A percentile compares a stretch with the other conserved stretches of the same genome.
Evolutionary conservation across 2,797 vertebrate genomes (phyloP).

Genomic region (Gymnoscopelus braueri): DNA sequence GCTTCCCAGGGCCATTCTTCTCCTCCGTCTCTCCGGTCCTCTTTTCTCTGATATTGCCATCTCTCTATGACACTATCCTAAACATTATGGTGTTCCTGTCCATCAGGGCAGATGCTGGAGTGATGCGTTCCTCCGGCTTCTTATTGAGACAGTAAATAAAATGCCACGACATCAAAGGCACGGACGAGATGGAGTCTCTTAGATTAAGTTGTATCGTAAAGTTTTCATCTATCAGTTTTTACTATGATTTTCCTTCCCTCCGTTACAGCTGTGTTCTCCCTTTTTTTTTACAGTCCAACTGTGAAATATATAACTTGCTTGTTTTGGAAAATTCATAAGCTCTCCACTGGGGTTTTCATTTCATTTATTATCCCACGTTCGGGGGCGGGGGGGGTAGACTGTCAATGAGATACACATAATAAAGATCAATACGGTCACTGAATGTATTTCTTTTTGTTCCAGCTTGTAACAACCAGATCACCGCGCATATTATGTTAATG

Average conservation of each 20-base stretch:
- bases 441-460: conserved; percentile 10
- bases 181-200: not conserved
- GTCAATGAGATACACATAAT: not conserved
- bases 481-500: not conserved
- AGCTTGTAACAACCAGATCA: not conserved
- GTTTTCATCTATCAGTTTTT: conserved; percentile 3
- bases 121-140: not conserved
- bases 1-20: not conserved
- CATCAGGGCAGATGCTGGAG: conserved; percentile 12
- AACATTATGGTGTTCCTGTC: conserved; percentile 8
- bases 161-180: conserved; percentile 11
- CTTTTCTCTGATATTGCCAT: not conserved
- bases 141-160: conserved; percentile 26
- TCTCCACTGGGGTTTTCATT: not conserved
- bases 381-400: not conserved
- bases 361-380: conserved; percentile 2
- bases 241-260: not conserved
- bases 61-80: conserved; percentile 3
- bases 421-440: not conserved
- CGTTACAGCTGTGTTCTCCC: not conserved
- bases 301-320: conserved; percentile 23
- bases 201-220: conserved; percentile 8
- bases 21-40: not conserved
- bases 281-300: conserved; percentile 9
- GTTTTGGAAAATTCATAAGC: conserved; percentile 21